These are phyloP conservation scores for Cyprinus carpio DNA, from an alignment of 2,113 vertebrate species.

Conservation along the genomic window DNA sequence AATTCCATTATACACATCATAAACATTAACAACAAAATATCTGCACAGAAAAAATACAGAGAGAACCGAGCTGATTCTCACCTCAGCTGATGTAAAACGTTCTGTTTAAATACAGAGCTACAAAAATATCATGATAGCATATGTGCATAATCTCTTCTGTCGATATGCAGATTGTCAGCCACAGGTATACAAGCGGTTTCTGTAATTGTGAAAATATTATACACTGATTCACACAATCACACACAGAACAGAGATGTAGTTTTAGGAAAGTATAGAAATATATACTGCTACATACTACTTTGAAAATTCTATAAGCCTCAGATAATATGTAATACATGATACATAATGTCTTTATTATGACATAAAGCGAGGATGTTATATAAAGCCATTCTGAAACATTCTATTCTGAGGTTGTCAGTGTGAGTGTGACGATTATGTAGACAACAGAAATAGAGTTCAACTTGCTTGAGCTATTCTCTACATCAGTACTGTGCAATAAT, in stretches of 20 bases:
- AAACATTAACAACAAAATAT: background rate
- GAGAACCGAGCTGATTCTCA: background rate
- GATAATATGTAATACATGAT: background rate
- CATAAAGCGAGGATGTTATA: background rate
- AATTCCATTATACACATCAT: background rate
- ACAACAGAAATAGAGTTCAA: background rate
- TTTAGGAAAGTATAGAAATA: too few relatives aligned
- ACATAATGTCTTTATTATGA: slow-evolving; percentile 1
- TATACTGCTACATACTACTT: too few relatives aligned
- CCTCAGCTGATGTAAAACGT: background rate
- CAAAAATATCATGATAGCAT: background rate
- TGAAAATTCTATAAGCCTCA: too few relatives aligned
- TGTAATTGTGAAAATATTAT: too few relatives aligned
- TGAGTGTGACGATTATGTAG: background rate
- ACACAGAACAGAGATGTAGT: too few relatives aligned
- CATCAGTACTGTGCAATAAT: background rate
- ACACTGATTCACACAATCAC: too few relatives aligned
- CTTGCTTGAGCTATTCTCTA: background rate
- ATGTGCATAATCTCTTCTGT: background rate
- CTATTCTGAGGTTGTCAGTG: background rate
- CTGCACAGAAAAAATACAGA: background rate
- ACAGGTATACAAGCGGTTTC: too few relatives aligned
- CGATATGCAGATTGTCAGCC: too few relatives aligned
- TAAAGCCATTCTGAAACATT: background rate
- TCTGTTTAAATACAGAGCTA: background rate